Base-by-base conservation (phyloP, 2,888 invertebrate species). In the Bugulina stolonifera region DNA sequence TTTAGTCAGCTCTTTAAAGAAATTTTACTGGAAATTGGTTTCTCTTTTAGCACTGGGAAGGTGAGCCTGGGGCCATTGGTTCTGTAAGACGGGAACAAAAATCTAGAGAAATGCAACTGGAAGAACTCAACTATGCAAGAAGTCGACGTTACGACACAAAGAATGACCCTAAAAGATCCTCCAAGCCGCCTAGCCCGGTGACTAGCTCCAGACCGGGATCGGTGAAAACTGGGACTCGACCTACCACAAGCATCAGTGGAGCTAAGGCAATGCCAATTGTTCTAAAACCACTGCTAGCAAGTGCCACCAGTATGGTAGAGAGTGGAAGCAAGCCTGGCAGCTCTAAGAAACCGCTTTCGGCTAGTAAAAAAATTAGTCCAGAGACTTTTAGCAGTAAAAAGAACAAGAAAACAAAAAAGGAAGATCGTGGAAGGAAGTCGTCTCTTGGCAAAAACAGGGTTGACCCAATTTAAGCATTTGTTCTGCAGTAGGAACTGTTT, bases 1-100 rank as follows among this genome's bases (percentile, higher is more conserved):
- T n/a, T n/a, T n/a, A n/a, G n/a, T n/a, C n/a, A n/a, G n/a, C n/a
- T n/a, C n/a, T n/a, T n/a, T n/a, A n/a, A n/a, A n/a, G n/a, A n/a
- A n/a, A n/a, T n/a, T n/a, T n/a, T n/a, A n/a, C n/a, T n/a, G n/a
- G n/a, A n/a, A n/a, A n/a, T n/a, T n/a, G n/a, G n/a, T n/a, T n/a
- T n/a, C n/a, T n/a, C n/a, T n/a, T n/a, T 3, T 23, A 64, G 64
- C 64, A 64, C 32, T 64, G 64, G 64, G 64, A 64, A 64, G 64
- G 64, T 14, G 64, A 64, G 3, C 64, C 64, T 3, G 64, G 25
- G 18, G 64, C 64, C 14, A 64, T 64, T 32, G 32, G 32, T 3
- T 64, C 64, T 10, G 64, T 64, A 5, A 27, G 64, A n/a, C 2
- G 64, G 32, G 64, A 64, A 14, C 32, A 29, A 64, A 25, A 27